Conservation (phyloP, 1,140 invertebrate species). For the Lanistes nyassanus region DNA sequence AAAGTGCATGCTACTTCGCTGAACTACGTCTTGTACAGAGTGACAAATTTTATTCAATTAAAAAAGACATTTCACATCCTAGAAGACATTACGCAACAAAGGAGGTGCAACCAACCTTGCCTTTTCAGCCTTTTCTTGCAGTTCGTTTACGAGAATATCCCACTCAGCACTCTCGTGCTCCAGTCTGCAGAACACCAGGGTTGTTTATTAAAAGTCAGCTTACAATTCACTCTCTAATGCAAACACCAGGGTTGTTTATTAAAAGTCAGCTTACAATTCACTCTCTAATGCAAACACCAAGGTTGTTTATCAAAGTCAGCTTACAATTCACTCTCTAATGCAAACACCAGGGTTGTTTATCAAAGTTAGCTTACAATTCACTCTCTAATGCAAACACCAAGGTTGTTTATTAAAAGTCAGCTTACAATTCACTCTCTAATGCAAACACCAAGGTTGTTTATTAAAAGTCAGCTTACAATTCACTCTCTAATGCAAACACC, state of each 20-base stretch:
- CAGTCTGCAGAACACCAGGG: not conserved
- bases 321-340: not conserved
- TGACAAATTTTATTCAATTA: not conserved
- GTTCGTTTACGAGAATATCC: not conserved
- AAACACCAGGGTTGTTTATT: not conserved
- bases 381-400: no score
- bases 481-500: no score
- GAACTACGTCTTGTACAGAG: not conserved
- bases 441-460: no score
- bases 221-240: not conserved
- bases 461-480: no score
- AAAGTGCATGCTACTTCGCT: not conserved
- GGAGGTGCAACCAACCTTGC: not conserved
- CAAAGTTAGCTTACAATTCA: no score
- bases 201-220: not conserved
- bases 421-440: no score
- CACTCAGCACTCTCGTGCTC: constrained; percentile 8
- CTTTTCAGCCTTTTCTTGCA: constrained; percentile 7
- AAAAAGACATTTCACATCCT: not conserved
- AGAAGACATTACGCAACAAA: not conserved
- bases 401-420: no score
- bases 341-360: no score
- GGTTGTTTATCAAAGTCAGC: not conserved
- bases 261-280: not conserved
- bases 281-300: not conserved